Conservation (phyloP, 2,113 vertebrate genomes). For the Archocentrus centrarchus region DNA sequence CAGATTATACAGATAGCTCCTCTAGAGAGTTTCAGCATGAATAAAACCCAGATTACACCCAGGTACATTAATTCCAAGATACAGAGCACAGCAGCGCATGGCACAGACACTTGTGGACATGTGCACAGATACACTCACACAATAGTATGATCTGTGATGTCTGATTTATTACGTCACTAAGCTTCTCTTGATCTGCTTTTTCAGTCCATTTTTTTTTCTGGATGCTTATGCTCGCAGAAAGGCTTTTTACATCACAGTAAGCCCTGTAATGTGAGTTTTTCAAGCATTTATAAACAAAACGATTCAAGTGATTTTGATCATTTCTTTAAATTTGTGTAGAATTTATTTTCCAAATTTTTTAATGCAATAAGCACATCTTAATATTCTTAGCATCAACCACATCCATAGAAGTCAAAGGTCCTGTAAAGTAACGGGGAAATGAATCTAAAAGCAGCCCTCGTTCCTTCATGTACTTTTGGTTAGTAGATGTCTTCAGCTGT, state of each 20-base stretch:
- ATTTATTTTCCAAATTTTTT: not conserved
- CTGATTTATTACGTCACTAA: constrained; percentile 21
- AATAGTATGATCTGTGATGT: constrained; percentile 1
- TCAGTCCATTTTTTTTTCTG: not conserved
- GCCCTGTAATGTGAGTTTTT: not conserved
- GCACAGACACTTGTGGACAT: constrained; percentile 11
- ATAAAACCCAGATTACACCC: constrained; percentile 66
- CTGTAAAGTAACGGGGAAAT: not conserved
- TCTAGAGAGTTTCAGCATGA: constrained; percentile 40
- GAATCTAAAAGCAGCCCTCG: not conserved
- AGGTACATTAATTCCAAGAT: constrained; percentile 47
- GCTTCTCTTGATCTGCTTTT: constrained; percentile 5
- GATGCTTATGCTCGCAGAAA: not conserved
- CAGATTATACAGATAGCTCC: constrained; percentile 57
- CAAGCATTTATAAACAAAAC: not conserved
- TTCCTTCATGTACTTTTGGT: not conserved
- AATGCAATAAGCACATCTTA: not conserved
- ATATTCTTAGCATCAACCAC: not conserved
- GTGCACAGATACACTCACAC: not conserved
- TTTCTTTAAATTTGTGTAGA: not conserved
- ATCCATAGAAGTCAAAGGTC: not conserved
- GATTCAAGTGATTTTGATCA: not conserved
- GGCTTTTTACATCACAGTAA: not conserved
- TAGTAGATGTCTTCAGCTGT: not conserved
- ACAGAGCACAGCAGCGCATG: not conserved